Conservation (phyloP, 2,888 invertebrate species). For the Drosophila affinis region DNA sequence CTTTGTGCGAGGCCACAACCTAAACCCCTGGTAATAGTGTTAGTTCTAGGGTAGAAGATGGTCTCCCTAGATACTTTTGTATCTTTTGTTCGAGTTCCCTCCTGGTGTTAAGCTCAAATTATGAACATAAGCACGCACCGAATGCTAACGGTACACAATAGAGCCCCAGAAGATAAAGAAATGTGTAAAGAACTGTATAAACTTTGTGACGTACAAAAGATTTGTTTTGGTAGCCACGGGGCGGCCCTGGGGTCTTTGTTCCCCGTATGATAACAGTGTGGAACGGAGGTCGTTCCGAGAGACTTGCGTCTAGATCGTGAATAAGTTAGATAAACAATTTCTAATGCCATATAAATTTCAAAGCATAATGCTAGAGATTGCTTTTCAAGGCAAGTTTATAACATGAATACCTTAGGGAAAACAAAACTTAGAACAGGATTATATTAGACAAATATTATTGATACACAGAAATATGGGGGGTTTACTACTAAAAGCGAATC, state of each 20-base stretch:
- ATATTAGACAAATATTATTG: not conserved
- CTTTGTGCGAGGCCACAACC: slow-evolving; percentile 8
- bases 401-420: not conserved
- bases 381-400: not conserved
- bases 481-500: not conserved
- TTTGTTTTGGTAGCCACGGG: slow-evolving; percentile 30
- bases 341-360: not conserved
- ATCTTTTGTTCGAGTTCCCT: slow-evolving; percentile 11
- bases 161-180: slow-evolving; percentile 3
- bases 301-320: not conserved
- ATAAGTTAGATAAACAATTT: slow-evolving; percentile 6
- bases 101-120: slow-evolving; percentile 32
- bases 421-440: not conserved
- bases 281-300: not conserved
- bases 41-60: slow-evolving; percentile 10
- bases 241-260: slow-evolving; percentile 6
- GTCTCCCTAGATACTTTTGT: slow-evolving; percentile 30
- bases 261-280: slow-evolving; percentile 16
- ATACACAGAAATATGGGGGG: not conserved
- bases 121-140: slow-evolving; percentile 29
- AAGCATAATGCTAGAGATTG: not conserved
- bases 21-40: not conserved
- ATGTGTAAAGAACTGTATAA: slow-evolving; percentile 9
- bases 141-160: slow-evolving; percentile 10
- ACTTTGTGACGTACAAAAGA: slow-evolving; percentile 10